A percentile compares a stretch with the other conserved stretches of the same genome.
phyloP scores from a whole-genome alignment of 2,797 vertebrate species.

The Chelon labrosus region DNA sequence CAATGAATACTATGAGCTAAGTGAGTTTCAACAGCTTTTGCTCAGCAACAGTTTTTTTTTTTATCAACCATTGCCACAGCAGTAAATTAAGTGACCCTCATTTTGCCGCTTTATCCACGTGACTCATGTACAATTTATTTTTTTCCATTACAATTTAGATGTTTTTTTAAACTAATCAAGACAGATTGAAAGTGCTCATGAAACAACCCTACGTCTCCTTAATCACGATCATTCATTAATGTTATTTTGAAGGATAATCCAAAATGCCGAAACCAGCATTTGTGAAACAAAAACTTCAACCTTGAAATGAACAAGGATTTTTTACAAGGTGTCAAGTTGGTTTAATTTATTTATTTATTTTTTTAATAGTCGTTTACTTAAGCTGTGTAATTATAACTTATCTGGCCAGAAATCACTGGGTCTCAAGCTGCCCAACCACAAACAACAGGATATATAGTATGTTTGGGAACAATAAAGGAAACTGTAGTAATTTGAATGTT shows the following conservation, averaged over 20 bases:
- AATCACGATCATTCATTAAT: not conserved
- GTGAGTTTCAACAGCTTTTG: conserved; percentile 28
- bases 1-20: conserved; percentile 33
- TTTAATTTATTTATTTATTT: not conserved
- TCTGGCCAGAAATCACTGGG: not conserved
- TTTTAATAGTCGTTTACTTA: not conserved
- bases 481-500: not conserved
- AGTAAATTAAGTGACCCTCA: conserved; percentile 2
- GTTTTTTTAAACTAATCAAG: not conserved
- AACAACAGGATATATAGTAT: no score
- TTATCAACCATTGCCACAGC: no score
- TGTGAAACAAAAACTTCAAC: not conserved
- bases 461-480: not conserved
- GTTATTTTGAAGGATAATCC: not conserved
- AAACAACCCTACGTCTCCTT: not conserved
- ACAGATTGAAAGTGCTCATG: not conserved
- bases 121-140: not conserved
- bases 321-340: not conserved
- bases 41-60: conserved; percentile 4
- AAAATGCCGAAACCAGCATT: not conserved
- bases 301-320: not conserved
- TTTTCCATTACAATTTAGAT: not conserved
- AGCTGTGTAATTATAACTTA: not conserved
- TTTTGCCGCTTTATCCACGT: conserved; percentile 7
- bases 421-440: not conserved